phyloP scores from a whole-genome alignment of 1,140 invertebrate genomes.

The Drosophila subpulchrella region DNA sequence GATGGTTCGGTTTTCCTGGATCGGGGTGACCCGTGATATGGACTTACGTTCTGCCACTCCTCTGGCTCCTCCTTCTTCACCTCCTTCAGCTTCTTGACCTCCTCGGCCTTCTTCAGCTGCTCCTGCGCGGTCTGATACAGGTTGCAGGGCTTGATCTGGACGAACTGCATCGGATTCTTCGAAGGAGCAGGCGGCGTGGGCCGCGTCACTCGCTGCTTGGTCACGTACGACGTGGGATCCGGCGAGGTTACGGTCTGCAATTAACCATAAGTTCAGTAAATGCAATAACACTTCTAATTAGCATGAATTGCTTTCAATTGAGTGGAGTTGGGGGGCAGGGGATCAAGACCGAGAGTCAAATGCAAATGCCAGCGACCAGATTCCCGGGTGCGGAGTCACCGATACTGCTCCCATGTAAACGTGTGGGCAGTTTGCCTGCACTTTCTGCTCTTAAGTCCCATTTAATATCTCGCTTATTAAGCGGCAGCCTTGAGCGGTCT shows the following conservation, averaged over 20 bases:
- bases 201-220: slow-evolving; percentile 85
- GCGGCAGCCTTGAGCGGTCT: slow-evolving; percentile 64
- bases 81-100: slow-evolving; percentile 92
- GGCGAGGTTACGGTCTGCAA: slow-evolving; percentile 78
- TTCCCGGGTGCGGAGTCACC: slow-evolving; percentile 52
- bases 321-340: not conserved
- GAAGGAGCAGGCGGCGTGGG: slow-evolving; percentile 91
- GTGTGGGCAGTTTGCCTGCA: slow-evolving; percentile 54
- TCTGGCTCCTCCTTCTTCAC: slow-evolving; percentile 92
- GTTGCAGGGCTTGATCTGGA: slow-evolving; percentile 93
- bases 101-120: slow-evolving; percentile 93
- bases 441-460: slow-evolving; percentile 49
- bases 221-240: slow-evolving; percentile 82
- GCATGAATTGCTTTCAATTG: slow-evolving; percentile 57
- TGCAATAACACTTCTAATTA: slow-evolving; percentile 61
- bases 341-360: slow-evolving; percentile 38
- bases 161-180: slow-evolving; percentile 94
- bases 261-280: slow-evolving; percentile 43
- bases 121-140: slow-evolving; percentile 93
- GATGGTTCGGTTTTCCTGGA: slow-evolving; percentile 25
- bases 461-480: slow-evolving; percentile 67
- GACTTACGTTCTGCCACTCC: slow-evolving; percentile 96
- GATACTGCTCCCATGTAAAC: slow-evolving; percentile 15
- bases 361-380: slow-evolving; percentile 55
- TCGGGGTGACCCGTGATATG: slow-evolving; percentile 11